phyloP scores from a whole-genome alignment of 2,888 invertebrate species.

The Pollenia angustigena region DNA sequence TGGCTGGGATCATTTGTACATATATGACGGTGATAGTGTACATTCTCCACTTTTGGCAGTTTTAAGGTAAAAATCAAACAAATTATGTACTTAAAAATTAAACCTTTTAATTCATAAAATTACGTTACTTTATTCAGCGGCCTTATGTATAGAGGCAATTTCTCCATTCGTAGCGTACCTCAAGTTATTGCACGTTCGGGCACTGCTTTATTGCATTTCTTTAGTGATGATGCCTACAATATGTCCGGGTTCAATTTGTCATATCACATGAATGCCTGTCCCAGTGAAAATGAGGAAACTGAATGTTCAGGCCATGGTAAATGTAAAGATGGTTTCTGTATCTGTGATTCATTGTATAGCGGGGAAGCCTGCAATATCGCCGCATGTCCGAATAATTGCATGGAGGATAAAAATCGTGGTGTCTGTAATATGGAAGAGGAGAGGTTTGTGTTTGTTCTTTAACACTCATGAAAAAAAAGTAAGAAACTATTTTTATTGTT shows the following conservation, averaged over 20 bases:
- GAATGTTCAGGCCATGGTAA: conserved; percentile 92
- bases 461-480: too few species aligned
- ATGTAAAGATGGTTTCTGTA: conserved; percentile 91
- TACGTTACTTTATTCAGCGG: conserved; percentile 87
- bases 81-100: not conserved
- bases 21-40: conserved; percentile 99
- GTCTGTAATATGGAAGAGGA: conserved; percentile 86
- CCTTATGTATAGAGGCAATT: conserved; percentile 92
- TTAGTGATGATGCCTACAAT: conserved; percentile 99
- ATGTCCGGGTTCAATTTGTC: conserved; percentile 99
- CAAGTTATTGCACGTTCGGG: conserved; percentile 95
- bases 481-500: too few species aligned
- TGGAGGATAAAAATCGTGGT: conserved; percentile 86
- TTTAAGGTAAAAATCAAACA: conserved; percentile 86
- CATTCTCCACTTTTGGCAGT: conserved; percentile 96
- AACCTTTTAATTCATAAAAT: not conserved
- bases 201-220: conserved; percentile 95
- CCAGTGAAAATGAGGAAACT: conserved; percentile 87
- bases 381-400: conserved; percentile 92
- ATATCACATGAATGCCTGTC: conserved; percentile 94
- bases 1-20: conserved; percentile 99
- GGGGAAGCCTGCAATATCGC: conserved; percentile 95
- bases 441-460: conserved; percentile 78
- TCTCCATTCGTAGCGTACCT: conserved; percentile 89
- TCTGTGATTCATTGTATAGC: conserved; percentile 92